phyloP scores from a whole-genome alignment of 1,140 invertebrate genomes.

The Sipha flava region DNA sequence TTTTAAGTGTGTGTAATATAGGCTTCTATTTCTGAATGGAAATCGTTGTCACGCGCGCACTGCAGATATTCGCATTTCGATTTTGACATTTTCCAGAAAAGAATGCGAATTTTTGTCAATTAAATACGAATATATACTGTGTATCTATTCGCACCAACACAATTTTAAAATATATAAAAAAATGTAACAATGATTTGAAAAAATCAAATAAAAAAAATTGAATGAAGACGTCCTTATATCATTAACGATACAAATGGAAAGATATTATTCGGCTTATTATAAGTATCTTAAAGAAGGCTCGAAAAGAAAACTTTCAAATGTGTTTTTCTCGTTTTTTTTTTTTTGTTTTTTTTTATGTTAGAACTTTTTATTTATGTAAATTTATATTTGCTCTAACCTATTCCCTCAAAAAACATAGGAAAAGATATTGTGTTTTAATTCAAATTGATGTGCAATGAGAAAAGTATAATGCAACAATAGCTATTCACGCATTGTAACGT shows the following conservation, averaged over 20 bases:
- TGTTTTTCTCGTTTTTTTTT: not conserved
- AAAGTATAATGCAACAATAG: too few species aligned
- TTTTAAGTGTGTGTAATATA: too few species aligned
- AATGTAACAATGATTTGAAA: not conserved
- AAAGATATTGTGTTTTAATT: too few species aligned
- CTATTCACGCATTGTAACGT: too few species aligned
- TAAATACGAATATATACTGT: not conserved
- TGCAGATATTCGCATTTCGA: too few species aligned
- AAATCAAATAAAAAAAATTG: not conserved
- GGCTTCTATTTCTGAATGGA: too few species aligned
- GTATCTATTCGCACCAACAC: not conserved
- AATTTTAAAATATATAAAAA: not conserved
- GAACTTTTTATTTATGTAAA: not conserved
- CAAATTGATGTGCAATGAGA: too few species aligned
- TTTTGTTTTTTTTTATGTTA: too few species aligned
- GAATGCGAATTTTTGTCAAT: too few species aligned
- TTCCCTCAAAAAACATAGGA: not conserved
- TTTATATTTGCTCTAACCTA: not conserved
- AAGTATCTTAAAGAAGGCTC: not conserved
- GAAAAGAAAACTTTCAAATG: not conserved
- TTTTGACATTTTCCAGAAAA: too few species aligned
- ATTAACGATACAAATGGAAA: not conserved
- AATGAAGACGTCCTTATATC: not conserved
- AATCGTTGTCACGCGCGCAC: too few species aligned
- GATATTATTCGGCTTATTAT: not conserved